Conservation (phyloP, 2,113 vertebrate genomes). For the Martes martes region DNA sequence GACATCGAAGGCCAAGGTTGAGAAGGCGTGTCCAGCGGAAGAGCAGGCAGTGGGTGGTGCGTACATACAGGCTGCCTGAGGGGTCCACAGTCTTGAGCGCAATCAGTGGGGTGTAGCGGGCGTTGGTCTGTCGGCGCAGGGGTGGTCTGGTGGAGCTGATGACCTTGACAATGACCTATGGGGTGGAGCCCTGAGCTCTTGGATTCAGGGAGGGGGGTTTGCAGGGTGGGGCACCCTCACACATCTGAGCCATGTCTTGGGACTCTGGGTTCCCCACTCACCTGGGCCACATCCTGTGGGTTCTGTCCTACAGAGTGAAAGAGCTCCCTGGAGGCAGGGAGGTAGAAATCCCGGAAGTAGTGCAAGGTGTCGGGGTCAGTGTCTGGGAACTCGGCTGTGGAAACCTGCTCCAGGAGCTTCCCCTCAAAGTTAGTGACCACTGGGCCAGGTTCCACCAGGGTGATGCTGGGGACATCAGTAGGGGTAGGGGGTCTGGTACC, state of each 20-base stretch:
- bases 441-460: conserved; percentile 87
- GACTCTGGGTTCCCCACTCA: background rate
- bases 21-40: conserved; percentile 83
- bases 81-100: conserved; percentile 84
- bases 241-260: rapidly evolving
- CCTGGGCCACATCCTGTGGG: conserved; percentile 84
- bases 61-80: conserved; percentile 83
- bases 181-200: background rate
- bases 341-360: conserved; percentile 86
- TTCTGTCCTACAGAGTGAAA: conserved; percentile 86
- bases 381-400: conserved; percentile 79
- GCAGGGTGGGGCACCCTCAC: too few relatives aligned
- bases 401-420: conserved; percentile 84
- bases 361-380: conserved; percentile 81
- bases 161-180: conserved; percentile 83
- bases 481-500: background rate
- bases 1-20: conserved; percentile 80
- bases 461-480: conserved; percentile 79
- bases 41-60: conserved; percentile 79
- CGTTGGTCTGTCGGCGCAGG: conserved; percentile 87
- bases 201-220: rapidly evolving
- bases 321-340: conserved; percentile 83
- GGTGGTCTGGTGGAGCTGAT: conserved; percentile 81
- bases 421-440: conserved; percentile 87
- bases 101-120: conserved; percentile 82